Conservation (phyloP, 2,113 vertebrate genomes). For the Bothrops jararaca region DNA sequence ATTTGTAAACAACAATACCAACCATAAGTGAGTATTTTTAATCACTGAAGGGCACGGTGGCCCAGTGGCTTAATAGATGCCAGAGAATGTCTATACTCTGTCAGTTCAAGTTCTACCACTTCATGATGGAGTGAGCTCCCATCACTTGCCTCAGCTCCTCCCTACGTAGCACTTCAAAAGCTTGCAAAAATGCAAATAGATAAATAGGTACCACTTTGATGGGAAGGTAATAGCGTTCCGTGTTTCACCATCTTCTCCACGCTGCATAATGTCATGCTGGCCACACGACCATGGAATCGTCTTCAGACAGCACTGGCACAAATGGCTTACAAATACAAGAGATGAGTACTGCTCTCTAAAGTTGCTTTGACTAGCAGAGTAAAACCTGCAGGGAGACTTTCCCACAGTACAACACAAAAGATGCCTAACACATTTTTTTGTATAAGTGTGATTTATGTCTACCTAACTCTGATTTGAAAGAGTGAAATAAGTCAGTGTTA, state of each 20-base stretch:
- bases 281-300: not conserved
- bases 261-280: not conserved
- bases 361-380: not conserved
- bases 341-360: not conserved
- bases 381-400: not conserved
- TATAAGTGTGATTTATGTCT: not conserved
- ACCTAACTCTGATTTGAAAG: not conserved
- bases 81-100: not conserved
- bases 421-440: not conserved
- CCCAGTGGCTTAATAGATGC: not conserved
- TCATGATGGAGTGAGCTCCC: not conserved
- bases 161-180: not conserved
- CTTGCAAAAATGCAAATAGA: not conserved
- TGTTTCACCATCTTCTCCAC: not conserved
- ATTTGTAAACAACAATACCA: constrained; percentile 54
- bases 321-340: not conserved
- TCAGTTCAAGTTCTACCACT: not conserved
- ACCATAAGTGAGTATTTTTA: not conserved
- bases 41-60: not conserved
- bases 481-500: not conserved
- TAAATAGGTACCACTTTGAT: not conserved
- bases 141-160: not conserved
- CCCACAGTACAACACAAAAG: not conserved
- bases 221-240: not conserved
- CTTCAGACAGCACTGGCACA: not conserved